These are phyloP conservation scores for Lepeophtheirus salmonis DNA, from an alignment of 1,140 invertebrate species.

Conservation along the genomic window DNA sequence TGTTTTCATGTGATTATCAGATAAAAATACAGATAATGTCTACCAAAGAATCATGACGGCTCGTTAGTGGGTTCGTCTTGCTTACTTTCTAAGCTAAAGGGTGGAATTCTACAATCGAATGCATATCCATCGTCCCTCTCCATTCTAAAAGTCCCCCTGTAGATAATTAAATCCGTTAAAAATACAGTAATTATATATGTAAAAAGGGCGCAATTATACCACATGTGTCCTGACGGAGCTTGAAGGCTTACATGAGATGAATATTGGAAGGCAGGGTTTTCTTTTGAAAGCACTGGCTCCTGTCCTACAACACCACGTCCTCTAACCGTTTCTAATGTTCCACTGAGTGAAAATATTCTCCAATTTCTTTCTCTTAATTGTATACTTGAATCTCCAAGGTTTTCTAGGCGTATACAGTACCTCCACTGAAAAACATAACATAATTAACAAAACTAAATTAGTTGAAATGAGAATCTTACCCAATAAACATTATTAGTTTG, in stretches of 20 bases:
- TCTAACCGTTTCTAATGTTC: slow-evolving; percentile 79
- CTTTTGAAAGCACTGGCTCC: slow-evolving; percentile 70
- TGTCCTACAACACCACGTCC: slow-evolving; percentile 85
- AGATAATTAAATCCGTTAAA: slow-evolving; percentile 22
- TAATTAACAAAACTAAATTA: not conserved
- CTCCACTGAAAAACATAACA: slow-evolving; percentile 49
- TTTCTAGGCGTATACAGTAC: slow-evolving; percentile 87
- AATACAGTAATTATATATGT: not conserved
- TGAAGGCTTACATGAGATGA: slow-evolving; percentile 88
- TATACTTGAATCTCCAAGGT: slow-evolving; percentile 66
- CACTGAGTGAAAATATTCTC: slow-evolving; percentile 85
- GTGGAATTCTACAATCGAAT: slow-evolving; percentile 88
- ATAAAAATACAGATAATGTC: not conserved
- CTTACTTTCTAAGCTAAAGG: slow-evolving; percentile 86
- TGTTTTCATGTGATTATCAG: not conserved
- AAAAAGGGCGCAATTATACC: no score
- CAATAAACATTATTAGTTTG: slow-evolving; percentile 76
- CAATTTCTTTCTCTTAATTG: slow-evolving; percentile 85
- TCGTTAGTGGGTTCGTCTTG: slow-evolving; percentile 39
- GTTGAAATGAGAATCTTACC: slow-evolving; percentile 35
- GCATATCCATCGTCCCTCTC: slow-evolving; percentile 85
- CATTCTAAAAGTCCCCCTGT: slow-evolving; percentile 85
- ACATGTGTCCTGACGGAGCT: slow-evolving; percentile 95
- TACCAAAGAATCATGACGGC: not conserved
- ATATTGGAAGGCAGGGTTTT: slow-evolving; percentile 86